A percentile compares a stretch with the other conserved stretches of the same genome.
Conservation (phyloP, 2,797 vertebrate genomes). For the Cygnus olor region DNA sequence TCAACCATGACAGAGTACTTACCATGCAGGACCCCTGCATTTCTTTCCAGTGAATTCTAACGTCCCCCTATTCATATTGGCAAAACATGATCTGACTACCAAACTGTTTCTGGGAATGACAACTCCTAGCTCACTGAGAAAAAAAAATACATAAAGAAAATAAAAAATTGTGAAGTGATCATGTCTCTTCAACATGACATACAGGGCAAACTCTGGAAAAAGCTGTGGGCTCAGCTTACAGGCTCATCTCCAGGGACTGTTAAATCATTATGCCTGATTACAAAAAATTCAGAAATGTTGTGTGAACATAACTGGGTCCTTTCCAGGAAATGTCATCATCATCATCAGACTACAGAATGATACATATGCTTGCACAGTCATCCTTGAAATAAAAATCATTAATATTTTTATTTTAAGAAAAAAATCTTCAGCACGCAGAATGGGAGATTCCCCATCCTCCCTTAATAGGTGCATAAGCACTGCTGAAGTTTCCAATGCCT, state of each 20-base stretch:
- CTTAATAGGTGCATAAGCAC: not conserved
- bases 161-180: not conserved
- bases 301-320: not conserved
- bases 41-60: not conserved
- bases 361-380: accelerated
- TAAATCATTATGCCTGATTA: not conserved
- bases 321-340: not conserved
- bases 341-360: not conserved
- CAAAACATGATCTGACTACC: not conserved
- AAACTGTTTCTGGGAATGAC: not conserved
- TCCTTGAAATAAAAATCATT: not conserved
- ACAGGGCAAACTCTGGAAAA: not conserved
- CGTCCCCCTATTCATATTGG: accelerated
- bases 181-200: not conserved
- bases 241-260: not conserved
- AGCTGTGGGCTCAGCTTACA: not conserved
- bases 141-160: not conserved
- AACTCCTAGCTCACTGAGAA: not conserved
- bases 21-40: not conserved
- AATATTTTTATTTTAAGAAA: not conserved
- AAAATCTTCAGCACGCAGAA: not conserved
- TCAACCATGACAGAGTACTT: not conserved
- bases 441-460: not conserved
- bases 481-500: not conserved
- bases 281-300: not conserved